Evolutionary conservation across 2,797 vertebrate genomes (phyloP).

Genomic region (Diceros bicornis): DNA sequence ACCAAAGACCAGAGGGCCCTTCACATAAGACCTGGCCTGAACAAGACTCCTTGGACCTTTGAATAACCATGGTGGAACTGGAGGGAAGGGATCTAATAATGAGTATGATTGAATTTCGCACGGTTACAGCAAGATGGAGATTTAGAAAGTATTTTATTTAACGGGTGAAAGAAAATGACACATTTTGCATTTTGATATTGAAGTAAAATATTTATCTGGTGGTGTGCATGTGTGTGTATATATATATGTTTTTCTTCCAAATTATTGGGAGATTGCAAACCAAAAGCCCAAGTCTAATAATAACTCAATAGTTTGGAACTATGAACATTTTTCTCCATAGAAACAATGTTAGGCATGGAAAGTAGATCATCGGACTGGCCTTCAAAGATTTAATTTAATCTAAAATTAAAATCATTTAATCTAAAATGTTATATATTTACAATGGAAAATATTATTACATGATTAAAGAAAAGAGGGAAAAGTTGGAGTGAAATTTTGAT

Average conservation of each 20-base stretch:
- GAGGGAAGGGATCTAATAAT: neutral
- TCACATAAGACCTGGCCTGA: neutral
- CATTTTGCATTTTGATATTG: neutral
- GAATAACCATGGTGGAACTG: neutral
- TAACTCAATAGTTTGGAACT: slow-evolving; percentile 6
- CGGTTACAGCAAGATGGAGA: neutral
- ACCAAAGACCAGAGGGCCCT: neutral
- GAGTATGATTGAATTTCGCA: neutral
- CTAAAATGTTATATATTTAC: neutral
- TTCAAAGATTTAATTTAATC: slow-evolving; percentile 49
- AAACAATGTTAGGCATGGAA: neutral
- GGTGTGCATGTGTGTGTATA: accelerated
- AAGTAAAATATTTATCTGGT: slow-evolving; percentile 19
- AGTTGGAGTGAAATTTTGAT: neutral
- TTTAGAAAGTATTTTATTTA: slow-evolving; percentile 19
- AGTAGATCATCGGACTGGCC: neutral
- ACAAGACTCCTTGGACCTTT: neutral
- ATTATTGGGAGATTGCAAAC: neutral
- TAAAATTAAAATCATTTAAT: slow-evolving; percentile 36
- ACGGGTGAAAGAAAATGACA: slow-evolving; percentile 13
- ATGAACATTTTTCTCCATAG: neutral
- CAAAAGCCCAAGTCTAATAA: slow-evolving; percentile 23
- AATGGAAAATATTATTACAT: neutral
- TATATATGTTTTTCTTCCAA: neutral
- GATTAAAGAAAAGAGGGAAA: neutral